A percentile compares a stretch with the other conserved stretches of the same genome.
Conservation (phyloP, 1,140 invertebrate genomes). For the Trichoplusia ni region DNA sequence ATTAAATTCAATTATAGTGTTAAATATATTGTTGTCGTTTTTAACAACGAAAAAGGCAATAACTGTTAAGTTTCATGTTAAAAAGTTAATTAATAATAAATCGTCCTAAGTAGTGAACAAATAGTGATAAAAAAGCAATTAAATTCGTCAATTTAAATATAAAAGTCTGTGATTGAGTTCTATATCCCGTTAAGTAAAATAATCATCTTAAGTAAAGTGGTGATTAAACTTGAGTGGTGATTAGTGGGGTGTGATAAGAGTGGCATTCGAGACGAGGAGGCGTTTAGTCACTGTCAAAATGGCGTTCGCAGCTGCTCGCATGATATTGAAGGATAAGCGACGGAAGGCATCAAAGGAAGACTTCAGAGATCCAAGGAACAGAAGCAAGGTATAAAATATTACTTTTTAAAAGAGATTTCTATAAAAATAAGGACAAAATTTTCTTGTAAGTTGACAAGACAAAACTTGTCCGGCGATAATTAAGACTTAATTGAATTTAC, state of each 20-base stretch:
- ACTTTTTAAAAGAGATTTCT: slow-evolving; percentile 14
- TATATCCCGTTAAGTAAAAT: slow-evolving; percentile 21
- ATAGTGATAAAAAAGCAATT: slow-evolving; percentile 46
- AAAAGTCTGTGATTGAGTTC: slow-evolving; percentile 52
- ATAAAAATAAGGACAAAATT: no score
- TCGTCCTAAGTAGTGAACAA: slow-evolving; percentile 19
- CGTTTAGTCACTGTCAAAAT: slow-evolving; percentile 77
- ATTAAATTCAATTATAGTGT: slow-evolving; percentile 30
- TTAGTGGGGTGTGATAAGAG: no score
- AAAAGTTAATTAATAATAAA: slow-evolving; percentile 18
- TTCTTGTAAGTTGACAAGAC: no score
- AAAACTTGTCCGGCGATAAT: no score
- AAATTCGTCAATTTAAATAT: slow-evolving; percentile 49
- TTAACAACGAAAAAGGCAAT: slow-evolving; percentile 57
- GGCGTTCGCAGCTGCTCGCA: slow-evolving; percentile 91
- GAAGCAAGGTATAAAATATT: slow-evolving; percentile 88
- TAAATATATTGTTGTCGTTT: slow-evolving; percentile 31
- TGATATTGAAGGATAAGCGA: slow-evolving; percentile 91
- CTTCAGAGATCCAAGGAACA: slow-evolving; percentile 85
- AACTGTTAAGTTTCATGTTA: slow-evolving; percentile 36
- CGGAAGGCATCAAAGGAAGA: slow-evolving; percentile 90
- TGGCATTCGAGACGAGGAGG: slow-evolving; percentile 41
- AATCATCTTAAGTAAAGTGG: slow-evolving; percentile 26
- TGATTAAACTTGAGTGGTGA: no score
- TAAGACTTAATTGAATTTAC: no score